These are phyloP conservation scores for Falcunculus frontatus DNA, from an alignment of 2,113 vertebrate species.

Conservation along the genomic window DNA sequence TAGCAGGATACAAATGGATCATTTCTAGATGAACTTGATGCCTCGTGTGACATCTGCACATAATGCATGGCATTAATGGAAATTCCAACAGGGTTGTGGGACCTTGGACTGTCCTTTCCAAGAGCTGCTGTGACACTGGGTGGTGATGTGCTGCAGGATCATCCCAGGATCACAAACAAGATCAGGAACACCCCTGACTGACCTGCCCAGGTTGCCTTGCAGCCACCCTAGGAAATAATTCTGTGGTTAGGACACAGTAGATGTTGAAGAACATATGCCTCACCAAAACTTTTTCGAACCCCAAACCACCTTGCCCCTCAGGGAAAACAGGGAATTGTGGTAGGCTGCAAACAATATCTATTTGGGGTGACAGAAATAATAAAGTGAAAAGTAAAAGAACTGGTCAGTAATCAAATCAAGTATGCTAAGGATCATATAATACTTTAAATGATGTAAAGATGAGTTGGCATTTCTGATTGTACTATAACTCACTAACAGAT, in stretches of 20 bases:
- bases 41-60: not conserved
- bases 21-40: not conserved
- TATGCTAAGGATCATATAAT: not conserved
- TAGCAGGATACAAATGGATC: not conserved
- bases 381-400: not conserved
- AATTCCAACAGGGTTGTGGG: not conserved
- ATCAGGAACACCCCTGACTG: not conserved
- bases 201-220: not conserved
- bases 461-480: not conserved
- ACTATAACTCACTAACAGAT: not conserved
- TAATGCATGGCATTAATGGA: not conserved
- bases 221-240: not conserved
- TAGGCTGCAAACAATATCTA: not conserved
- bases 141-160: not conserved
- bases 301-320: not conserved
- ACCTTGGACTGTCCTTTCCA: not conserved
- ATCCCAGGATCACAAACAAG: not conserved
- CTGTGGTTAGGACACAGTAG: constrained; percentile 6
- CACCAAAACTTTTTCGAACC: not conserved
- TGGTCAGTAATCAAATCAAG: not conserved
- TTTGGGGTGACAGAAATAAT: not conserved
- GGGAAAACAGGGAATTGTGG: not conserved
- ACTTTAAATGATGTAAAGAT: not conserved
- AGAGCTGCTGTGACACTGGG: not conserved
- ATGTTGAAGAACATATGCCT: not conserved